Conservation (phyloP, 2,797 vertebrate genomes). For the Centroberyx gerrardi region DNA sequence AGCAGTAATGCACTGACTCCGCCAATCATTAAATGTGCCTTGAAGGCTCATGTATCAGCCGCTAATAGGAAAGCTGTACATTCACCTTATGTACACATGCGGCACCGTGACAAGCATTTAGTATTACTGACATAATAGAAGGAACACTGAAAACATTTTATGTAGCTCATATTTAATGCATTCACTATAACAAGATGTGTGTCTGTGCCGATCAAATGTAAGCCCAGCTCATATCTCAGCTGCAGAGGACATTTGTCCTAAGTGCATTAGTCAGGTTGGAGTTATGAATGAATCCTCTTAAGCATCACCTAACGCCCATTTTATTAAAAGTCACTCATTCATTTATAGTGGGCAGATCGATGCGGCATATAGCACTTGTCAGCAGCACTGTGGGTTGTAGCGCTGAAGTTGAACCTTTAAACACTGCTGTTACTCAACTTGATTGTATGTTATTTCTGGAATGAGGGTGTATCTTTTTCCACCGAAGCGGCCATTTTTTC, state of each 20-base stretch:
- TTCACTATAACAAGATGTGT: slow-evolving; percentile 15
- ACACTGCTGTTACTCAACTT: slow-evolving; percentile 10
- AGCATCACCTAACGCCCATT: slow-evolving; percentile 17
- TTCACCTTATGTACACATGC: slow-evolving; percentile 23
- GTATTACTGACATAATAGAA: slow-evolving; percentile 32
- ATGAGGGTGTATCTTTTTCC: not conserved
- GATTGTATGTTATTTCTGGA: slow-evolving; percentile 14
- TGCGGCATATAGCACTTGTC: not conserved
- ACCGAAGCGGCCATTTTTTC: slow-evolving; percentile 12
- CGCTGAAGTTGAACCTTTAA: not conserved
- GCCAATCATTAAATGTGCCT: slow-evolving; percentile 26
- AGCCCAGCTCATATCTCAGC: slow-evolving; percentile 21
- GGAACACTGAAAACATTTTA: slow-evolving; percentile 53
- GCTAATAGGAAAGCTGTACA: slow-evolving; percentile 39
- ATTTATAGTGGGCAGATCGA: not conserved
- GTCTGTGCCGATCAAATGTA: slow-evolving; percentile 27
- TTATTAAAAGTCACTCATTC: slow-evolving; percentile 12
- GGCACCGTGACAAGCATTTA: slow-evolving; percentile 20
- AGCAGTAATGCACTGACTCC: not conserved
- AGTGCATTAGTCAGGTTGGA: not conserved
- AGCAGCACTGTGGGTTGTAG: not conserved
- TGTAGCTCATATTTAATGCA: slow-evolving; percentile 51
- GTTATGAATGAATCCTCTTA: slow-evolving; percentile 43
- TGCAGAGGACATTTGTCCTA: slow-evolving; percentile 36
- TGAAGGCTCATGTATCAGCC: slow-evolving; percentile 31